Base-by-base conservation (phyloP, 1,140 invertebrate genomes). In the Prorops nasuta region DNA sequence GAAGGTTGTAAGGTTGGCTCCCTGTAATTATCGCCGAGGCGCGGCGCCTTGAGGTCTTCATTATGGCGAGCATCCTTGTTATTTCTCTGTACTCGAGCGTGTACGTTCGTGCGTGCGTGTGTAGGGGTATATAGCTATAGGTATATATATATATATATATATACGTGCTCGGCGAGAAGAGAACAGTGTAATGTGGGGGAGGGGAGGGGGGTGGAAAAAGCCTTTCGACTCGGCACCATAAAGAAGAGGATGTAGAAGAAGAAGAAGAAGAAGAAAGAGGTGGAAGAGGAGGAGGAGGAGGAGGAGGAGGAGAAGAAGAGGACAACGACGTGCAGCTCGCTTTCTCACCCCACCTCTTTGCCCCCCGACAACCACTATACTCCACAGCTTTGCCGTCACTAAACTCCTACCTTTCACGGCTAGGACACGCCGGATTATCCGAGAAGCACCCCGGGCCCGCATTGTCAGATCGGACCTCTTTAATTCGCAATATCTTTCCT, bases 1-100 rank as follows among this genome's bases (percentile, higher is more conserved):
- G 74, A 77, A 76, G 76, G 73, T 71, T 73, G 75, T 76, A 76
- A 77, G 72, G 65, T 74, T 74, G 67, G 69, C 69, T 76, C 75
- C 72, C 76, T 78, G 76, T 78, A 78, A 78, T 78, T 78, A 78
- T 77, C 69, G 67, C 67, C 62, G 66, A 75, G 71, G 73, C 72
- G 76, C 76, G 74, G 76, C 74, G 73, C 76, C 72, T 73, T 78
- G 73, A 78, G 76, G 69, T 78, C 76, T 78, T 78, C 76, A 78
- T 78, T 78, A 74, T 66, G 60, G 59, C 61, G 53, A 64, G 60
- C 64, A 75, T 75, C 69, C 75, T 77, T 74, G 75, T 76, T 77
- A 75, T 76, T 73, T 75, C 67, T 67, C 70, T 67, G 66, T 72
- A 62, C 62, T 51, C 58, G 58, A 54, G 55, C 49, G 49, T 54